Evolutionary conservation across 37 sponge, comb jelly and placozoan genomes (phyloP).

Genomic region (Spongia lamella): DNA sequence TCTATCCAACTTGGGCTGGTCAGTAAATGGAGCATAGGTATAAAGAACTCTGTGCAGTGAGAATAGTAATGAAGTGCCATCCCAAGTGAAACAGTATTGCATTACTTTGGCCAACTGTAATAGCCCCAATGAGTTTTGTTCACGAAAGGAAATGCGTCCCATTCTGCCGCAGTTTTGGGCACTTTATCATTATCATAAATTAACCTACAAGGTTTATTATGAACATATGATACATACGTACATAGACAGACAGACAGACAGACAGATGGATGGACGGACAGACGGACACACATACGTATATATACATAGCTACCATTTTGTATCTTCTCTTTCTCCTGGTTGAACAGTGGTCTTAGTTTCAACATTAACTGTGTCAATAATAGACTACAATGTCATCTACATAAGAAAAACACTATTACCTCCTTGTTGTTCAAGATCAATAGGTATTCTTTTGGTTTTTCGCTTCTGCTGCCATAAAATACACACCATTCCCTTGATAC

Average conservation of each 20-base stretch:
- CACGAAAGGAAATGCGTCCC: constrained; percentile 57
- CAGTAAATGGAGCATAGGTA: constrained; percentile 37
- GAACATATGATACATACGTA: not conserved
- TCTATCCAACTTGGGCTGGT: constrained; percentile 53
- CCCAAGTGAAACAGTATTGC: not conserved
- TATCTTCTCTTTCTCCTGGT: constrained; percentile 70
- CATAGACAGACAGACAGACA: not conserved
- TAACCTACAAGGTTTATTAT: constrained; percentile 39
- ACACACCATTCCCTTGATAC: not conserved
- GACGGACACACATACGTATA: not conserved
- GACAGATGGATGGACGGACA: not conserved
- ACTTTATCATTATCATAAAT: constrained; percentile 28
- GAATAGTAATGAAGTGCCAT: not conserved
- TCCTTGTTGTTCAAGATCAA: constrained; percentile 40
- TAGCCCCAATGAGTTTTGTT: constrained; percentile 84
- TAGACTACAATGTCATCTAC: not conserved
- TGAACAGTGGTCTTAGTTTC: not conserved
- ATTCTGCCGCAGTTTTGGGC: constrained; percentile 60
- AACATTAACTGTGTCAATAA: not conserved
- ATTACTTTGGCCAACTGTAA: constrained; percentile 72
- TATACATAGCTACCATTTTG: constrained; percentile 37
- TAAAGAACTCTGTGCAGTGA: constrained; percentile 18
- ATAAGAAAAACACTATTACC: not conserved
- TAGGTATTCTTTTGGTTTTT: constrained; percentile 17
- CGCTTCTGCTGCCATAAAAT: constrained; percentile 52